Conservation (phyloP, 2,113 vertebrate species). For the Polypterus bichir region DNA sequence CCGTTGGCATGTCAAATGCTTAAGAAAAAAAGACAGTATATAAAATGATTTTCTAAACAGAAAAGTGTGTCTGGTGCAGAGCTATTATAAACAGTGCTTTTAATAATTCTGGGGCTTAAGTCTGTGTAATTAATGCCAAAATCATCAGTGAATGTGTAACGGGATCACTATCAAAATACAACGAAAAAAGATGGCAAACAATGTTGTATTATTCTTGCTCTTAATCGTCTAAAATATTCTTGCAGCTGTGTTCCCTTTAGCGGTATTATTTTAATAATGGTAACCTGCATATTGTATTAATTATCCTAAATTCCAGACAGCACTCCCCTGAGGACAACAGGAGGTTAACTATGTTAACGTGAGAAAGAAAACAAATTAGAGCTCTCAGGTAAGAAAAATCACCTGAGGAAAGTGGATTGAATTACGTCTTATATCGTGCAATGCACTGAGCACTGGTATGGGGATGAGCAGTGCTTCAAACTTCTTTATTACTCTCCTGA, state of each 20-base stretch:
- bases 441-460: no score
- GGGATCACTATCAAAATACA: neutral
- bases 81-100: neutral
- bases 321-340: neutral
- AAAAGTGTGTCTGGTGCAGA: neutral
- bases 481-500: no score
- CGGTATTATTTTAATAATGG: conserved; percentile 1
- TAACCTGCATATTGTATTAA: conserved; percentile 1
- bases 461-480: no score
- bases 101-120: no score
- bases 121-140: neutral
- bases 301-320: neutral
- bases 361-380: neutral
- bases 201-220: neutral
- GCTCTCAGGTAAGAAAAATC: conserved; percentile 1
- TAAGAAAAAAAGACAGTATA: no score
- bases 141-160: neutral
- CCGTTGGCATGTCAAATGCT: no score
- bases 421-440: neutral
- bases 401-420: neutral
- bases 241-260: neutral
- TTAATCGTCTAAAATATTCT: neutral
- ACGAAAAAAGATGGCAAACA: neutral
- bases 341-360: neutral
- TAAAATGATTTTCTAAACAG: neutral